Conservation (phyloP, 2,797 vertebrate genomes). For the Oreonectes daqikongensis region DNA sequence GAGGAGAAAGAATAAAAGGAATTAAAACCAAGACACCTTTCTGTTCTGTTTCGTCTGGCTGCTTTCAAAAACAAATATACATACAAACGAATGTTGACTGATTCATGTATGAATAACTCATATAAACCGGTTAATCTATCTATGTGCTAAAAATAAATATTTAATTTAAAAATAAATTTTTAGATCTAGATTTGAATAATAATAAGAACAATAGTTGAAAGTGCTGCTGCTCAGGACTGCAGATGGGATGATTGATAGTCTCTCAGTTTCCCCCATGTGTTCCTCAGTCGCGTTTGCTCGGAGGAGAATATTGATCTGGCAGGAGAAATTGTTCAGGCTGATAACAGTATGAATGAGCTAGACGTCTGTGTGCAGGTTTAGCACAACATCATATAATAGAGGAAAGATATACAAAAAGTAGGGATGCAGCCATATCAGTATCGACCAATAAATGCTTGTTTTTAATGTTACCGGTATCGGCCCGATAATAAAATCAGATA, state of each 20-base stretch:
- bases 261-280: conserved; percentile 64
- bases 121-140: no score
- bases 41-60: no score
- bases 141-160: no score
- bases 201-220: neutral
- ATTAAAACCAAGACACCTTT: neutral
- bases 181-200: neutral
- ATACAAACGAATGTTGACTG: no score
- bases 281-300: conserved; percentile 65
- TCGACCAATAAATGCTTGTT: no score
- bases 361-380: conserved; percentile 65
- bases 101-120: no score
- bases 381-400: neutral
- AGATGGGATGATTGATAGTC: conserved; percentile 67
- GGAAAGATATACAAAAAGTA: neutral
- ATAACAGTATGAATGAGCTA: conserved; percentile 74
- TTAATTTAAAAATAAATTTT: no score
- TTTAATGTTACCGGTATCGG: no score
- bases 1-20: neutral
- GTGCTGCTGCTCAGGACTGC: conserved; percentile 37
- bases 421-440: no score
- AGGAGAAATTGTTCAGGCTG: conserved; percentile 68
- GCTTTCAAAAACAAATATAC: no score
- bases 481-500: no score
- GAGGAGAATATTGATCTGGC: conserved; percentile 73